Percentiles rank a stretch among this genome's conserved stretches.
Conservation (phyloP, 2,113 vertebrate species). For the Hucho hucho region DNA sequence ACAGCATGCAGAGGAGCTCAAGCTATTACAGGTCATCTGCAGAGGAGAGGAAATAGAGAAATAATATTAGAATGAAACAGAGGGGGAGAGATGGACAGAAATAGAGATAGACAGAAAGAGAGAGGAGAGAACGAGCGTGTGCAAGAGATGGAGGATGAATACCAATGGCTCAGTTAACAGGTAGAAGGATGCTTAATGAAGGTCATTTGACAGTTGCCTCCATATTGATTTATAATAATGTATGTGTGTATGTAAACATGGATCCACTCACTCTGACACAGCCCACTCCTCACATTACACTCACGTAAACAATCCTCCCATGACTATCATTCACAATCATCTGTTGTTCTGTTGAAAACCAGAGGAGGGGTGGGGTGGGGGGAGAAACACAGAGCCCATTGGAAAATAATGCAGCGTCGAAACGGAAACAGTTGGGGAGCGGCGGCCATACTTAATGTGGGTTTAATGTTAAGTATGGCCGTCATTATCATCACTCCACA, state of each 20-base stretch:
- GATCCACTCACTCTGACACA: not conserved
- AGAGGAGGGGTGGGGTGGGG: constrained; percentile 71
- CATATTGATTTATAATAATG: constrained; percentile 16
- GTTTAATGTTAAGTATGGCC: constrained; percentile 52
- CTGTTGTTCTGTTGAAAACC: constrained; percentile 76
- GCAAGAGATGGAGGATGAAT: not conserved
- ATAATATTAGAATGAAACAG: not conserved
- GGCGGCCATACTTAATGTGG: constrained; percentile 37
- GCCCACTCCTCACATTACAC: not conserved
- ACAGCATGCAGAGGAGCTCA: not conserved
- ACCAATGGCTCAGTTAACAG: not conserved
- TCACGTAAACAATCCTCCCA: not conserved
- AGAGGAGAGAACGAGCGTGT: not conserved
- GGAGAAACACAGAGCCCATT: not conserved
- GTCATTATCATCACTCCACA: constrained; percentile 37
- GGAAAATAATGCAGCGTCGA: not conserved
- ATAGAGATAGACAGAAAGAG: not conserved
- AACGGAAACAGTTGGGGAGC: constrained; percentile 8
- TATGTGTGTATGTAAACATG: constrained; percentile 2
- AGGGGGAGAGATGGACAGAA: not conserved
- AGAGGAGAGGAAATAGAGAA: not conserved
- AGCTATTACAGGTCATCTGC: not conserved
- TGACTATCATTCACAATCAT: constrained; percentile 15
- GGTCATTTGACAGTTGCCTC: constrained; percentile 14
- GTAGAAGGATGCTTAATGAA: not conserved